Percentiles rank a stretch among this genome's conserved stretches.
Conservation (phyloP, 1,140 invertebrate genomes). For the Hyposmocoma kahamanoa region DNA sequence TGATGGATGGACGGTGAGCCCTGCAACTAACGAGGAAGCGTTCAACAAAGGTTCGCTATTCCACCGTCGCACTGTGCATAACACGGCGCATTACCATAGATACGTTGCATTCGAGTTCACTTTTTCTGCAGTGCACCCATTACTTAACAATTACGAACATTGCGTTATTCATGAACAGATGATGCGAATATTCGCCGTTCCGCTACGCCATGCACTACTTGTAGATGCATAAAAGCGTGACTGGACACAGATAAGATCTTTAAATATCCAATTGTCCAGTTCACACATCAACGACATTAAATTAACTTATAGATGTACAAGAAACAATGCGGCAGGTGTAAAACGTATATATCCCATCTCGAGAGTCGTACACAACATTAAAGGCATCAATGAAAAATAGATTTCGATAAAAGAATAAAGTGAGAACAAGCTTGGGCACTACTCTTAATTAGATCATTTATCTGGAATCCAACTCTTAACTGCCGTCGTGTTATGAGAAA, state of each 20-base stretch:
- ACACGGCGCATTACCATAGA: constrained; percentile 1
- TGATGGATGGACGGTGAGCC: constrained; percentile 55
- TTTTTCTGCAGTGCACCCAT: constrained; percentile 1
- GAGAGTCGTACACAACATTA: constrained; percentile 13
- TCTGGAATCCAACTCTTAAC: constrained; percentile 12
- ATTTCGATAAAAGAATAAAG: constrained; percentile 38
- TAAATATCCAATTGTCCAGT: constrained; percentile 26
- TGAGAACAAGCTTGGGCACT: constrained; percentile 29
- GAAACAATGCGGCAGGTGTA: constrained; percentile 25
- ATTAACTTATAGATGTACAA: constrained; percentile 30
- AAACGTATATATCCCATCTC: too few relatives aligned
- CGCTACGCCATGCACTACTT: constrained; percentile 37
- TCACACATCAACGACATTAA: constrained; percentile 28
- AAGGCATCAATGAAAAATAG: constrained; percentile 40
- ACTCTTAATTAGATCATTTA: constrained; percentile 41
- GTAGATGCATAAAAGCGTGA: constrained; percentile 33
- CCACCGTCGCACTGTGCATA: neutral
- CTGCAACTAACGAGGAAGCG: constrained; percentile 47
- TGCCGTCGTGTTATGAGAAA: neutral
- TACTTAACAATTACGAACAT: constrained; percentile 29
- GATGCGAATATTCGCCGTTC: constrained; percentile 35
- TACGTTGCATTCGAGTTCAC: neutral
- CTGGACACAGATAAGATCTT: constrained; percentile 33
- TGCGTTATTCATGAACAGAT: constrained; percentile 33
- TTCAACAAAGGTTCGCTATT: constrained; percentile 25